Evolutionary conservation across 2,113 vertebrate genomes (phyloP).

Genomic region (Cariama cristata): DNA sequence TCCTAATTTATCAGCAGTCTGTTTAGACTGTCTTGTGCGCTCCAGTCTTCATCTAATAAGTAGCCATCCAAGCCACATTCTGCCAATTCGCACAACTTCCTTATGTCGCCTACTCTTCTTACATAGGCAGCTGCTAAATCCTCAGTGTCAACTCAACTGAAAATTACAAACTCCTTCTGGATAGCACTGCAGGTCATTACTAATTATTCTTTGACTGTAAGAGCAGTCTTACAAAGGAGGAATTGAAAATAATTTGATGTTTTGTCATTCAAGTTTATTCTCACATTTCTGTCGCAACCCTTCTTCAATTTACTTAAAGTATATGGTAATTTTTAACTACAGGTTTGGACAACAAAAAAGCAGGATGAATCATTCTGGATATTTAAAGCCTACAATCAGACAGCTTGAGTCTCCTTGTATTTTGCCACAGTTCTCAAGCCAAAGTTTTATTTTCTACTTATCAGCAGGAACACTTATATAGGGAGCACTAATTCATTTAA

Average conservation of each 20-base stretch:
- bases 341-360: slow-evolving; percentile 64
- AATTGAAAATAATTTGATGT: slow-evolving; percentile 48
- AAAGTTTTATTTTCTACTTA: slow-evolving; percentile 55
- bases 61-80: slow-evolving; percentile 44
- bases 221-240: slow-evolving; percentile 4
- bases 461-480: neutral
- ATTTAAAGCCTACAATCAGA: slow-evolving; percentile 71
- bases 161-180: slow-evolving; percentile 51
- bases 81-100: slow-evolving; percentile 57
- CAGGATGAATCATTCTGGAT: slow-evolving; percentile 59
- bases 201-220: slow-evolving; percentile 45
- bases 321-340: slow-evolving; percentile 65
- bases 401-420: slow-evolving; percentile 55
- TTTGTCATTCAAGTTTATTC: slow-evolving; percentile 65
- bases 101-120: slow-evolving; percentile 60
- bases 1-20: slow-evolving; percentile 31
- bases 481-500: neutral
- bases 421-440: slow-evolving; percentile 47
- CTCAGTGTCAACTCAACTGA: slow-evolving; percentile 8
- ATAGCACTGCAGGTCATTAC: slow-evolving; percentile 53
- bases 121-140: slow-evolving; percentile 64
- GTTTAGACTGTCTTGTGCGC: slow-evolving; percentile 25
- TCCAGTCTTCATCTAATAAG: slow-evolving; percentile 31
- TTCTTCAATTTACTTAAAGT: slow-evolving; percentile 62
- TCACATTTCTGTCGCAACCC: slow-evolving; percentile 45